These are phyloP conservation scores for Conopomorpha cramerella DNA, from an alignment of 1,140 invertebrate species.

Conservation along the genomic window DNA sequence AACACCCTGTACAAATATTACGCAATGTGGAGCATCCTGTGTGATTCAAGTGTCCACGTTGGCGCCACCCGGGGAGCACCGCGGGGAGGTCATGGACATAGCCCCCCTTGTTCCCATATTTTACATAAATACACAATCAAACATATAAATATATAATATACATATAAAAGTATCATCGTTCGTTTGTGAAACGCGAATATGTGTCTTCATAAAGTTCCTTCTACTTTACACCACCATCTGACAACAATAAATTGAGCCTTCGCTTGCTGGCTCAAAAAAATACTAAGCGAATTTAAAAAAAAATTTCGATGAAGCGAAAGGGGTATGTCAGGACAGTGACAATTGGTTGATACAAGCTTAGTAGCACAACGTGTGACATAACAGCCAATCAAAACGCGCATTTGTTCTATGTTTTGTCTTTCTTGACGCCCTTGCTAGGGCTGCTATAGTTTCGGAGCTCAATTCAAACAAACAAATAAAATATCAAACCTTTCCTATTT, in stretches of 20 bases:
- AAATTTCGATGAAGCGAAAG: neutral
- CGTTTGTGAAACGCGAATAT: too few species aligned
- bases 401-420: too few species aligned
- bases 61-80: constrained; percentile 55
- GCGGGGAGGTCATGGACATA: constrained; percentile 52
- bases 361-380: too few species aligned
- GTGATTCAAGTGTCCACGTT: constrained; percentile 30
- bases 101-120: constrained; percentile 39
- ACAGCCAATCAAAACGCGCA: too few species aligned
- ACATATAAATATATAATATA: neutral
- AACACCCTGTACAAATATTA: too few species aligned
- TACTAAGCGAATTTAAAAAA: neutral
- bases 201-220: neutral
- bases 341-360: too few species aligned
- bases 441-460: too few species aligned
- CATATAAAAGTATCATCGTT: too few species aligned
- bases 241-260: neutral
- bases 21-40: neutral
- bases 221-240: neutral
- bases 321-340: too few species aligned
- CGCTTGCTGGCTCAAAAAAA: neutral
- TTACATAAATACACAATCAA: neutral
- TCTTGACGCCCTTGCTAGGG: too few species aligned
- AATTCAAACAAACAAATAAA: too few species aligned
- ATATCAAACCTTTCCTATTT: too few species aligned